These are phyloP conservation scores for chimpanzee (Pan troglodytes) DNA, from an alignment of 2,113 vertebrate genomes.

Conservation along the genomic window NHGRI_mPanTro3-v2.1_pri NC_072401.2:51099501-51100000, in stretches of 20 bases:
- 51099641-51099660: not conserved
- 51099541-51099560: not conserved
- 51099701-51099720: constrained; percentile 47
- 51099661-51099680: not conserved
- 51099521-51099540: not conserved
- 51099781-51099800: not conserved
- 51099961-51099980: not conserved
- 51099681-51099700: not conserved
- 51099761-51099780: not conserved
- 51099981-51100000: not conserved
- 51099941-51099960: not conserved
- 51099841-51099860: not conserved
- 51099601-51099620: not conserved
- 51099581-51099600: constrained; percentile 2
- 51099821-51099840: not conserved
- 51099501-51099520: constrained; percentile 6
- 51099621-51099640: not conserved
- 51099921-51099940: not conserved
- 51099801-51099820: not conserved
- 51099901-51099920: not conserved
- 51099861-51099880: not conserved
- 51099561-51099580: not conserved
- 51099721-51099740: not conserved
- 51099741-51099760: not conserved
- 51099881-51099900: not conserved